These are phyloP conservation scores for Leptodirus hochenwartii DNA, from an alignment of 2,888 invertebrate genomes.

Conservation along the genomic window DNA sequence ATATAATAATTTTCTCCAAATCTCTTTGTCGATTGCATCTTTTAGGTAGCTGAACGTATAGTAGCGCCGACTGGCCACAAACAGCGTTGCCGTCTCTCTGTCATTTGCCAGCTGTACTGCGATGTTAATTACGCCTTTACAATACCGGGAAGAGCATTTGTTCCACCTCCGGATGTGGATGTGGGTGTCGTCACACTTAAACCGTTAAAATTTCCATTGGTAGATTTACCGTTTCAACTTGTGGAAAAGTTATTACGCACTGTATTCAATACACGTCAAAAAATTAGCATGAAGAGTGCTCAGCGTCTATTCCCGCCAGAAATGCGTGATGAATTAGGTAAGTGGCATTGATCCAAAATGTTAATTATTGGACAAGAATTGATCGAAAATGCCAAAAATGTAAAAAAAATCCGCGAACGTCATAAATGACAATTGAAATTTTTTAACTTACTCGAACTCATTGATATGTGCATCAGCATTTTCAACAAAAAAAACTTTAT, in stretches of 20 bases:
- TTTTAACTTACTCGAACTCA: too few species aligned
- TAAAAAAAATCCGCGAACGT: too few species aligned
- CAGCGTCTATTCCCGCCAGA: constrained; percentile 61
- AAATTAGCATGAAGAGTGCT: constrained; percentile 52
- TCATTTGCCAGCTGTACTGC: constrained; percentile 92
- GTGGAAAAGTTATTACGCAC: constrained; percentile 80
- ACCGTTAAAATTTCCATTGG: constrained; percentile 56
- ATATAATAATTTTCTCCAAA: too few species aligned
- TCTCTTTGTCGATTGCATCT: too few species aligned
- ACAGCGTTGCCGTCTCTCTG: constrained; percentile 74
- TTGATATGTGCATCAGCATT: too few species aligned
- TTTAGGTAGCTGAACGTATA: constrained; percentile 86
- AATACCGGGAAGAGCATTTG: constrained; percentile 79
- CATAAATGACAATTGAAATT: too few species aligned
- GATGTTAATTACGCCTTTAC: constrained; percentile 64
- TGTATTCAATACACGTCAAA: constrained; percentile 77
- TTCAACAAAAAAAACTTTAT: too few species aligned
- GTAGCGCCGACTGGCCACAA: constrained; percentile 46
- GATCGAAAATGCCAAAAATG: too few species aligned
- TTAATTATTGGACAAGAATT: too few species aligned
- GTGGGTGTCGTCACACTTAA: constrained; percentile 84
- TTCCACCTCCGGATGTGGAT: constrained; percentile 92
- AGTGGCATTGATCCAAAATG: constrained; percentile 13
- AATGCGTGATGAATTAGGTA: constrained; percentile 40
- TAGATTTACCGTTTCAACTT: constrained; percentile 55